Conservation (phyloP, 2,888 invertebrate genomes). For the Synanthedon formicaeformis region DNA sequence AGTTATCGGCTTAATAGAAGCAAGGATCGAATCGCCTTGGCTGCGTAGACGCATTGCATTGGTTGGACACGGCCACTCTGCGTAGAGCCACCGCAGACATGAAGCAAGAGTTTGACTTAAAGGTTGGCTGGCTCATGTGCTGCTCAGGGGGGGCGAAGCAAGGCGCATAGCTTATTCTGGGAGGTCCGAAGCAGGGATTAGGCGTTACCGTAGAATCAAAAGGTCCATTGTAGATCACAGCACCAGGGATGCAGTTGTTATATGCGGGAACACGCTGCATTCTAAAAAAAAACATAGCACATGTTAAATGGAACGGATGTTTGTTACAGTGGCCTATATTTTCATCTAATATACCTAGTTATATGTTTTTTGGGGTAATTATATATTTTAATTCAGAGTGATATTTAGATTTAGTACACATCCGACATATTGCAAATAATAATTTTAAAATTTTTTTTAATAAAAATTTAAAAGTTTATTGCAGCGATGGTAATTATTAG, state of each 20-base stretch:
- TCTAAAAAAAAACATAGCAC: constrained; percentile 20
- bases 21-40: constrained; percentile 15
- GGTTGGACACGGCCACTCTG: constrained; percentile 17
- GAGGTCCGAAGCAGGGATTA: constrained; percentile 25
- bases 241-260: constrained; percentile 13
- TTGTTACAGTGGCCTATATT: no score
- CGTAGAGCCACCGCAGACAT: constrained; percentile 30
- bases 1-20: constrained; percentile 7
- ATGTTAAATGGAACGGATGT: background rate
- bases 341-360: no score
- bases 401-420: no score
- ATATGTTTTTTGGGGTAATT: no score
- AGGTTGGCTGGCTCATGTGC: constrained; percentile 7
- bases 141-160: constrained; percentile 13
- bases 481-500: no score
- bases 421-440: no score
- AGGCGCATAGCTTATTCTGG: constrained; percentile 5
- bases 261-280: constrained; percentile 39
- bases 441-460: no score
- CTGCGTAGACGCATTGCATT: constrained; percentile 9
- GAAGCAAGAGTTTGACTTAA: constrained; percentile 33
- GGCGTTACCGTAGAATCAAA: constrained; percentile 6
- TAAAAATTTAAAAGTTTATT: no score
- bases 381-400: no score
- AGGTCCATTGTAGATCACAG: constrained; percentile 7